Evolutionary conservation across 1,140 invertebrate species (phyloP).

Genomic region (Drosophila pachea): DNA sequence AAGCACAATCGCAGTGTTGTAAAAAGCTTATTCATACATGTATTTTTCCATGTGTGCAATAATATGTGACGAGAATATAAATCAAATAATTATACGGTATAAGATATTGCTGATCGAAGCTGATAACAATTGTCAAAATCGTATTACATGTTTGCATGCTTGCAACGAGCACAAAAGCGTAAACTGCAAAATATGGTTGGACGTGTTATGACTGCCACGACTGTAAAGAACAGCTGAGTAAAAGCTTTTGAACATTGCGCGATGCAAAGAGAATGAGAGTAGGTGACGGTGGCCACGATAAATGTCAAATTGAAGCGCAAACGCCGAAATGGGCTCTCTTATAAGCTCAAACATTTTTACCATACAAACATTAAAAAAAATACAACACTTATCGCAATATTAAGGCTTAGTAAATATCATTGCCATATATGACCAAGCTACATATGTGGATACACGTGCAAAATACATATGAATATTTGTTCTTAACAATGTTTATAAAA

Average conservation of each 20-base stretch:
- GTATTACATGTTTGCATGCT: neutral
- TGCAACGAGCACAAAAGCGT: neutral
- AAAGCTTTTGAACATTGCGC: slow-evolving; percentile 36
- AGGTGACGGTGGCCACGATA: slow-evolving; percentile 29
- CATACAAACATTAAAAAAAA: neutral
- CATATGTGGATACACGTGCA: no score
- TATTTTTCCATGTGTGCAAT: neutral
- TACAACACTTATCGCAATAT: neutral
- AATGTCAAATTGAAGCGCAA: slow-evolving; percentile 47
- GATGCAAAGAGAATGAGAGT: slow-evolving; percentile 13
- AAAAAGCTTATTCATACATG: slow-evolving; percentile 42
- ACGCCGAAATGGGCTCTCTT: neutral
- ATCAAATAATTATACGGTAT: neutral
- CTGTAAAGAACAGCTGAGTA: slow-evolving; percentile 55
- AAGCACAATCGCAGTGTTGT: slow-evolving; percentile 28
- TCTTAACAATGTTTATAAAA: neutral
- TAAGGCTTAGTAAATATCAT: no score
- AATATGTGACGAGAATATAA: neutral
- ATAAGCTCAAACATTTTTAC: neutral
- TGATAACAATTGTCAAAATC: neutral
- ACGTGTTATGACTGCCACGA: slow-evolving; percentile 21
- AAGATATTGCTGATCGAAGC: neutral
- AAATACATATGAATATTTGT: no score
- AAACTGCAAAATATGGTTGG: neutral
- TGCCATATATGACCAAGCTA: no score